Evolutionary conservation across 2,888 invertebrate genomes (phyloP).

Genomic region (Sepiola atlantica): DNA sequence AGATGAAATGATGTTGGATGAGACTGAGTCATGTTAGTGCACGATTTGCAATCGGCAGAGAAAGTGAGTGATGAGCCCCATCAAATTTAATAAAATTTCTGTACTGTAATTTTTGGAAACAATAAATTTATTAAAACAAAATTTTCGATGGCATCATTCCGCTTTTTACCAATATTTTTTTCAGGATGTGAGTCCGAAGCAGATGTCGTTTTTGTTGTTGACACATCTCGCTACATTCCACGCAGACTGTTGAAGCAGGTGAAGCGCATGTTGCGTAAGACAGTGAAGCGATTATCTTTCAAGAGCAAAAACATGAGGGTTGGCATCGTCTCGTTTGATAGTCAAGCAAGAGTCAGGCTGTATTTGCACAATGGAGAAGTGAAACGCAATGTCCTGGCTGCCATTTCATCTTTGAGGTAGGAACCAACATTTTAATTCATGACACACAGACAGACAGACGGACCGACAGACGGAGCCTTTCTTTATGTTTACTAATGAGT

Average conservation of each 20-base stretch:
- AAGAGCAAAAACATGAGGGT: constrained; percentile 62
- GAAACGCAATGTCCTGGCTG: constrained; percentile 60
- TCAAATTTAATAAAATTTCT: too few relatives aligned
- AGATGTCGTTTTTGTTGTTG: constrained; percentile 69
- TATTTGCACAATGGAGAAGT: constrained; percentile 58
- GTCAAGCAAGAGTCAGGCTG: constrained; percentile 58
- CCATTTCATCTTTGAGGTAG: constrained; percentile 65
- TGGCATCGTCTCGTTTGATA: constrained; percentile 66
- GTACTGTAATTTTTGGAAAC: background rate
- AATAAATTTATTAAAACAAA: background rate
- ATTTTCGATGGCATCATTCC: background rate
- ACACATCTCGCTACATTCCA: constrained; percentile 68
- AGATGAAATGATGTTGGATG: too few relatives aligned
- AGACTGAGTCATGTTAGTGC: too few relatives aligned
- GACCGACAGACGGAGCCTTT: too few relatives aligned
- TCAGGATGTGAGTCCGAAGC: constrained; percentile 64
- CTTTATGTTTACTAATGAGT: too few relatives aligned
- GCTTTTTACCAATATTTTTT: background rate
- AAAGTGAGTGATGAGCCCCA: too few relatives aligned
- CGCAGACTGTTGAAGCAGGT: constrained; percentile 61
- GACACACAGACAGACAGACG: too few relatives aligned
- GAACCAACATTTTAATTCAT: background rate
- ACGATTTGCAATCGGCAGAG: too few relatives aligned
- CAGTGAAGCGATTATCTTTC: constrained; percentile 67
- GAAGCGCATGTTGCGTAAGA: constrained; percentile 62